Base-by-base conservation (phyloP, 2,797 vertebrate genomes). In the Alectoris magna region DNA sequence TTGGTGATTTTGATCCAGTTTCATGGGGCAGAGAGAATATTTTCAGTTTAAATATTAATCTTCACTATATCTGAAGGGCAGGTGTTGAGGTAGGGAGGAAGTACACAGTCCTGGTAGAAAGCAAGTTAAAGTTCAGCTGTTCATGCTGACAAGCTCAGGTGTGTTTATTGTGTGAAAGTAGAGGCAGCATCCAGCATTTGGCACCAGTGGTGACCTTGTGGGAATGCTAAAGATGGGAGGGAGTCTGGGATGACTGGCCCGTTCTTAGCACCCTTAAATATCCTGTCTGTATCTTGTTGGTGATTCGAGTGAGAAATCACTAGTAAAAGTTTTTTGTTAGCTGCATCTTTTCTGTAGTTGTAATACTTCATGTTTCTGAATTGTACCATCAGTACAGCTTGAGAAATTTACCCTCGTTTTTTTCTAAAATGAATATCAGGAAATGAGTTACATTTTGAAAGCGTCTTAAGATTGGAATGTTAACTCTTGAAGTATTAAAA, bases 1-100 rank as follows among this genome's bases (percentile, higher is more conserved):
- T 29, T 39, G 49, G 44, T 87, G 34, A 18, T 73, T 93, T 93
- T 78, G 31, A 43, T 90, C 63, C 29, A 44, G 44, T 77, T 93
- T 67, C 34, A 55, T 83, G 29, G 56, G 29, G 18, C 44, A 44
- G 38, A 70, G 36, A 77, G 19, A 55, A 91, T 75, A 29, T 81
- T 72, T 24, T 6, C 82, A 55, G 34, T 71, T 64, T 74, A 82
- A 93, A 87, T 82, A 69, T 0, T 80, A 63, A 84, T 49, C 77
- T 93, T 44, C 7, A 34, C 11, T 93, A 0, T 51, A 48, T 59
- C 31, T 71, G 62, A 36, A 8, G 31, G 31, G 62, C 58, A 82
- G 49, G 8, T 27, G 23, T 39, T 67, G 51, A 43, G 4, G 6
- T 22, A 21, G 18, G 14, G 34, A 71, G 46, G 39, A 73, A 70